phyloP scores from a whole-genome alignment of 2,113 vertebrate species.

The Scalopus aquaticus region DNA sequence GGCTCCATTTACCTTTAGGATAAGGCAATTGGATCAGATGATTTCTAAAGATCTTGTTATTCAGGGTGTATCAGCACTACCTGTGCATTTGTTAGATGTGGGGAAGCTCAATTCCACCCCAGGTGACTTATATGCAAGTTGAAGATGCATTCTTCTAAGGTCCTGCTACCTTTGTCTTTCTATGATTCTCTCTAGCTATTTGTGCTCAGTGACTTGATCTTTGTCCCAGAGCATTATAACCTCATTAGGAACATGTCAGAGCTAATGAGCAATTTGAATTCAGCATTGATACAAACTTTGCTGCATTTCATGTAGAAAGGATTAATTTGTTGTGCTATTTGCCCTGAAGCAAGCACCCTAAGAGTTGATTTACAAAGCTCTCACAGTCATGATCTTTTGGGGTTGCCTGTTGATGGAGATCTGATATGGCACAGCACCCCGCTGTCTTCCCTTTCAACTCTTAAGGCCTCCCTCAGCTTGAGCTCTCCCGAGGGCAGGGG shows the following conservation, averaged over 20 bases:
- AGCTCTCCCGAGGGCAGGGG: background rate
- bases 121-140: background rate
- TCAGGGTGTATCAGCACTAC: background rate
- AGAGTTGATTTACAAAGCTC: constrained; percentile 73
- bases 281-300: constrained; percentile 68
- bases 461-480: background rate
- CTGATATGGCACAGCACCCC: constrained; percentile 46
- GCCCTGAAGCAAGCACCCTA: constrained; percentile 58
- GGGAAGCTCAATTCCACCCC: background rate
- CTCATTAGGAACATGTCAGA: constrained; percentile 79
- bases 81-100: background rate
- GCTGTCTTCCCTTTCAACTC: constrained; percentile 55
- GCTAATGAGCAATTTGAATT: constrained; percentile 80
- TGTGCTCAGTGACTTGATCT: constrained; percentile 72
- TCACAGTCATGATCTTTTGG: constrained; percentile 52
- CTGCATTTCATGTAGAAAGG: constrained; percentile 72
- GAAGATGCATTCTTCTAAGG: background rate
- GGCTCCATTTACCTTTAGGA: background rate
- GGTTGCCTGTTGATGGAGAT: constrained; percentile 63
- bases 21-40: background rate
- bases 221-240: constrained; percentile 78
- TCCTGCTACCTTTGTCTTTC: constrained; percentile 48
- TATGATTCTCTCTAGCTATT: constrained; percentile 36
- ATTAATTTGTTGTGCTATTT: constrained; percentile 77
- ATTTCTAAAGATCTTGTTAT: background rate